phyloP scores from a whole-genome alignment of 23 tunicate species.

The Styela clava region DNA sequence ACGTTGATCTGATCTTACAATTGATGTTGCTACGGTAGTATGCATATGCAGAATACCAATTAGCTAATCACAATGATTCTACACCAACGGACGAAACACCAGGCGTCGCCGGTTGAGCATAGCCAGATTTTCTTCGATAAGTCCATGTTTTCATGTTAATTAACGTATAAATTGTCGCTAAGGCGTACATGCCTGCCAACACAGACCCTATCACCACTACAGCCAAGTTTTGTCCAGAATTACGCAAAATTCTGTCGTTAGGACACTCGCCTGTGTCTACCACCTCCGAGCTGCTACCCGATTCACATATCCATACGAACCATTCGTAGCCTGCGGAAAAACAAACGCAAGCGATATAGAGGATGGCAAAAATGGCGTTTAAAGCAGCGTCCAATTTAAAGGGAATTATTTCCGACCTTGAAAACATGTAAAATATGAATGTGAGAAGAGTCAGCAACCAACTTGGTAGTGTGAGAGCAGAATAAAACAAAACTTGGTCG shows the following conservation, averaged over 20 bases:
- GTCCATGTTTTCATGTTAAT: not conserved
- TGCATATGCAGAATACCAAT: too few species aligned
- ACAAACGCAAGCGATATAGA: not conserved
- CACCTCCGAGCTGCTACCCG: not conserved
- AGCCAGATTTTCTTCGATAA: not conserved
- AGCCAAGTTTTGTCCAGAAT: slow-evolving; percentile 4
- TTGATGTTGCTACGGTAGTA: too few species aligned
- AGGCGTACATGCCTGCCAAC: not conserved
- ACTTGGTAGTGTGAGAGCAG: slow-evolving; percentile 1
- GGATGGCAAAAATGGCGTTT: not conserved
- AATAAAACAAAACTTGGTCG: slow-evolving; percentile 16
- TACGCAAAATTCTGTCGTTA: not conserved
- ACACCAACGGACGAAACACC: too few species aligned
- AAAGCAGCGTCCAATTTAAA: not conserved
- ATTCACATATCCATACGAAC: slow-evolving; percentile 17
- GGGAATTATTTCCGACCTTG: not conserved
- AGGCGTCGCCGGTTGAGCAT: not conserved
- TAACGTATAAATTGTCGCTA: not conserved
- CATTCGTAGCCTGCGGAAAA: not conserved
- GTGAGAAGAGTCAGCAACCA: slow-evolving; percentile 4
- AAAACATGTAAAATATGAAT: not conserved
- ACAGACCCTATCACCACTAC: slow-evolving; percentile 11
- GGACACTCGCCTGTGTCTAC: slow-evolving; percentile 14
- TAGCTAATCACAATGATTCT: too few species aligned
- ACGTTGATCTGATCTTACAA: too few species aligned